These are phyloP conservation scores for Lepeophtheirus salmonis DNA, from an alignment of 1,140 invertebrate genomes.

Conservation along the genomic window DNA sequence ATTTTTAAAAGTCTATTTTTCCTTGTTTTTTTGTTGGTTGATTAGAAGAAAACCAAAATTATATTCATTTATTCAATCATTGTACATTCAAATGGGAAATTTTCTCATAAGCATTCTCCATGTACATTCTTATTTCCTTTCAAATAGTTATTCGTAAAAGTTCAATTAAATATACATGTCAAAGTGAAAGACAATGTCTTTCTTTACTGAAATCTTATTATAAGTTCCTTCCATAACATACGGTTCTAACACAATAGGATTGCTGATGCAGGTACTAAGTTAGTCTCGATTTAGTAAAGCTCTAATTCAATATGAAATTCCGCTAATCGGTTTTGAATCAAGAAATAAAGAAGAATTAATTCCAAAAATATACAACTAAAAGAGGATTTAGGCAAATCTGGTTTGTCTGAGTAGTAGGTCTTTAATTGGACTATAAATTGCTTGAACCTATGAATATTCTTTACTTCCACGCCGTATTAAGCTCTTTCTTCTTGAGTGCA, in stretches of 20 bases:
- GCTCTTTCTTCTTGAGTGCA: conserved; percentile 30
- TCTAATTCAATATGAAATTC: conserved; percentile 98
- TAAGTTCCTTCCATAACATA: conserved; percentile 98
- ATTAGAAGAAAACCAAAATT: too few relatives aligned
- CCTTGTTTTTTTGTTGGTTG: too few relatives aligned
- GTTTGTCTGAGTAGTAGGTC: conserved; percentile 93
- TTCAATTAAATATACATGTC: conserved; percentile 93
- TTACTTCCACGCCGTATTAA: conserved; percentile 72
- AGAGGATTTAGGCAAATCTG: conserved; percentile 62
- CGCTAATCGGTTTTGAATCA: conserved; percentile 87
- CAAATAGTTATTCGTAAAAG: conserved; percentile 84
- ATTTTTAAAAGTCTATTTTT: too few relatives aligned
- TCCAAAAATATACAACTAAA: conserved; percentile 89
- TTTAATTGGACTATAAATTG: conserved; percentile 90
- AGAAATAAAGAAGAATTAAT: conserved; percentile 79
- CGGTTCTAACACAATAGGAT: conserved; percentile 87
- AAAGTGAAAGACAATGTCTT: conserved; percentile 86
- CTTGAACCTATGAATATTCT: conserved; percentile 85
- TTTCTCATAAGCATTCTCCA: conserved; percentile 86
- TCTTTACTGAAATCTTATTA: conserved; percentile 78
- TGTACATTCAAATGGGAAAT: conserved; percentile 69
- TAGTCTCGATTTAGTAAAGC: conserved; percentile 69
- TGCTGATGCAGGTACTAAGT: conserved; percentile 90
- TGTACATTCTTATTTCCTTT: conserved; percentile 84
- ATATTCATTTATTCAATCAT: conserved; percentile 69